These are phyloP conservation scores for Pandemis heparana DNA, from an alignment of 2,888 invertebrate genomes.

Conservation along the genomic window DNA sequence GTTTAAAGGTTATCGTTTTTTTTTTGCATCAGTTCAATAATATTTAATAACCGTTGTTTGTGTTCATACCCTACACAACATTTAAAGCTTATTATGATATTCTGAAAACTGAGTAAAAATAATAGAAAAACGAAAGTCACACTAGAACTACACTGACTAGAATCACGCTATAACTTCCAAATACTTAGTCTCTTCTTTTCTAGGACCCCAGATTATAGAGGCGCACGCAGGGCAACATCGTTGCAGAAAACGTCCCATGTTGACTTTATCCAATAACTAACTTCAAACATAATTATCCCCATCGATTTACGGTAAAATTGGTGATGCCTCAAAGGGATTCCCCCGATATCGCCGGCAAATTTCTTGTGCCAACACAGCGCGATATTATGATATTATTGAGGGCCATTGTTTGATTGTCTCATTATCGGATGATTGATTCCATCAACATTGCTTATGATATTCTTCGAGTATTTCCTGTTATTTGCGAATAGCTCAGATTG, in stretches of 20 bases:
- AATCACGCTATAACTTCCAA: not conserved
- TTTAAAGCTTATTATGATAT: too few relatives aligned
- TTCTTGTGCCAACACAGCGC: slow-evolving; percentile 81
- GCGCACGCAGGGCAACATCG: slow-evolving; percentile 25
- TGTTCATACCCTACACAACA: too few relatives aligned
- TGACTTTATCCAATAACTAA: slow-evolving; percentile 82
- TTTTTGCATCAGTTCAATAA: too few relatives aligned
- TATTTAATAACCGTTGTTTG: too few relatives aligned
- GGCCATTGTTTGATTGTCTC: slow-evolving; percentile 83
- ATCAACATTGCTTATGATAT: slow-evolving; percentile 54
- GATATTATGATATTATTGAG: slow-evolving; percentile 74
- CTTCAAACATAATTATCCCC: slow-evolving; percentile 85
- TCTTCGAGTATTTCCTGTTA: slow-evolving; percentile 23
- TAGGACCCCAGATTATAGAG: not conserved
- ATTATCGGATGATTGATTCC: slow-evolving; percentile 82
- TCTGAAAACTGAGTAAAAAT: too few relatives aligned
- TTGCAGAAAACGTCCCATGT: slow-evolving; percentile 73
- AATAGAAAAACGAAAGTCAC: too few relatives aligned
- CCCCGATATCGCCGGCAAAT: slow-evolving; percentile 79
- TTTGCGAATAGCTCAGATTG: slow-evolving; percentile 31
- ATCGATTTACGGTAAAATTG: slow-evolving; percentile 83
- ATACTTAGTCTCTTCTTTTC: not conserved
- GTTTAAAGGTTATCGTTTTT: too few relatives aligned
- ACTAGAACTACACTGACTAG: too few relatives aligned
- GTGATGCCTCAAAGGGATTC: slow-evolving; percentile 75